These are phyloP conservation scores for Scaptomyza hsui DNA, from an alignment of 1,140 invertebrate species.

Conservation along the genomic window DNA sequence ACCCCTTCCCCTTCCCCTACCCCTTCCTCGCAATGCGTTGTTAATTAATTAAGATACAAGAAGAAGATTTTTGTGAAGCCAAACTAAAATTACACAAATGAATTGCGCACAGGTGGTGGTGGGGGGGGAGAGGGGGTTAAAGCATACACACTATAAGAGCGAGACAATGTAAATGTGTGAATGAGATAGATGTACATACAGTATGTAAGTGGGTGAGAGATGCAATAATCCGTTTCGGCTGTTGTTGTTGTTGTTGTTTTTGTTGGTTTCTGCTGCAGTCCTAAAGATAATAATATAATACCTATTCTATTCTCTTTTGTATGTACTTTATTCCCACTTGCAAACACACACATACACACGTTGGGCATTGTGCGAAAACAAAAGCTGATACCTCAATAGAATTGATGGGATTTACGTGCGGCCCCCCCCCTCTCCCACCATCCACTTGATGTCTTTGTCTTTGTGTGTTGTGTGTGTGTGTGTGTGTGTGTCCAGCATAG, in stretches of 20 bases:
- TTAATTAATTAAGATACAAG: neutral
- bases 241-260: neutral
- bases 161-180: neutral
- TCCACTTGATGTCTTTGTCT: too few relatives aligned
- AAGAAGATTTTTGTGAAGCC: slow-evolving; percentile 12
- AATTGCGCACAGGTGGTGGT: slow-evolving; percentile 8
- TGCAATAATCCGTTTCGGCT: slow-evolving; percentile 2
- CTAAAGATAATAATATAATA: slow-evolving; percentile 13
- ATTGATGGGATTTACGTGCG: slow-evolving; percentile 9
- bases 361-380: slow-evolving; percentile 13
- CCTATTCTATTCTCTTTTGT: slow-evolving; percentile 5
- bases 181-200: neutral
- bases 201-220: neutral
- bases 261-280: neutral
- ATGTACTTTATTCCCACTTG: neutral
- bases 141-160: too few relatives aligned
- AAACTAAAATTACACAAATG: neutral
- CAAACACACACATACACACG: too few relatives aligned
- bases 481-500: too few relatives aligned
- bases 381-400: slow-evolving; percentile 13
- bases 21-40: neutral
- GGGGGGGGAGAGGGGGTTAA: too few relatives aligned
- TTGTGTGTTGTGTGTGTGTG: neutral
- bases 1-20: too few relatives aligned
- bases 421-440: neutral